Conservation (phyloP, 2,888 invertebrate genomes). For the Diarsia rubi region DNA sequence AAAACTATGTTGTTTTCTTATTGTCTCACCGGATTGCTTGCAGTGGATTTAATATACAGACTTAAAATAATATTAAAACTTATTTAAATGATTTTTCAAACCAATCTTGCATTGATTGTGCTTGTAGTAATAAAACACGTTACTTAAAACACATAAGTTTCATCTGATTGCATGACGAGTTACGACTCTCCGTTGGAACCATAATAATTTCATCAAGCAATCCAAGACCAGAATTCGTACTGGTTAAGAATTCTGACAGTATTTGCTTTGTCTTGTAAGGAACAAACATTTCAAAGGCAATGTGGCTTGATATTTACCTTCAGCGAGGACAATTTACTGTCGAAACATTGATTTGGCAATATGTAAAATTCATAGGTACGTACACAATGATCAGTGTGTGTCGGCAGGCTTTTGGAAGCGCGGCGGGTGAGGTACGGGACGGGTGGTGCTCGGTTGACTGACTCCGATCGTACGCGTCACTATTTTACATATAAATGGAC, state of each 20-base stretch:
- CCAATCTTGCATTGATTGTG: background rate
- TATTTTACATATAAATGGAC: conserved; percentile 91
- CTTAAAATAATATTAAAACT: too few relatives aligned
- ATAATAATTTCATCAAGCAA: background rate
- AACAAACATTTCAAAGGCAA: conserved; percentile 37
- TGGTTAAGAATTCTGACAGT: background rate
- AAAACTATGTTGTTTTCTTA: too few relatives aligned
- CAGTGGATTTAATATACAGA: too few relatives aligned
- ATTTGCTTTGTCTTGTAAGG: conserved; percentile 6
- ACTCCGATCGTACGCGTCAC: conserved; percentile 85
- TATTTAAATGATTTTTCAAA: background rate
- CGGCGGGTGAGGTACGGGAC: conserved; percentile 65
- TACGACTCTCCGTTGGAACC: background rate
- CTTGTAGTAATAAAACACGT: background rate
- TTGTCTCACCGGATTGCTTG: too few relatives aligned
- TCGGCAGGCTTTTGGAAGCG: conserved; percentile 67
- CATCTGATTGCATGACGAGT: background rate
- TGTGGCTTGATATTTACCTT: conserved; percentile 32
- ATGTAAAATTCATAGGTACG: conserved; percentile 66
- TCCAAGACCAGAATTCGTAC: background rate
- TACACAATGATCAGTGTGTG: conserved; percentile 75
- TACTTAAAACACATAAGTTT: background rate
- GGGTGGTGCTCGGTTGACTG: conserved; percentile 78
- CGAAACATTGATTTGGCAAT: conserved; percentile 54
- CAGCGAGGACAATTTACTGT: conserved; percentile 28